These are phyloP conservation scores for Diachasma alloeum DNA, from an alignment of 1,140 invertebrate genomes.

Conservation along the genomic window DNA sequence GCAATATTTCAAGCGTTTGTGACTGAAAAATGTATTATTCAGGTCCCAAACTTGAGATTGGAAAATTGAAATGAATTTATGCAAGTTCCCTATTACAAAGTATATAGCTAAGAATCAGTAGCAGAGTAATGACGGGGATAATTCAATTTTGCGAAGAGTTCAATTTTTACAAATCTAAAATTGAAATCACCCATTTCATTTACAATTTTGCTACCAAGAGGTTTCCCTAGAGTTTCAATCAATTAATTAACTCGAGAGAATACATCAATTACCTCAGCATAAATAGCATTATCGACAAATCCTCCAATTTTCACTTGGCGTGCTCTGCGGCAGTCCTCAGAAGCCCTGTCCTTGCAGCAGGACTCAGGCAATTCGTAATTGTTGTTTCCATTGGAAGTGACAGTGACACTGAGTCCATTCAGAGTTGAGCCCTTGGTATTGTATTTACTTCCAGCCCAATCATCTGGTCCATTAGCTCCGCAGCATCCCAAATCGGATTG, in stretches of 20 bases:
- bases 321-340: slow-evolving; percentile 60
- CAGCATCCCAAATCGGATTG: slow-evolving; percentile 77
- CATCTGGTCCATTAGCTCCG: slow-evolving; percentile 73
- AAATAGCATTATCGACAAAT: slow-evolving; percentile 63
- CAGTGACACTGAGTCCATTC: slow-evolving; percentile 47
- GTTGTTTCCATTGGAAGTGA: slow-evolving; percentile 37
- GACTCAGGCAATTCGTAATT: slow-evolving; percentile 69
- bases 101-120: no score
- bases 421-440: slow-evolving; percentile 54
- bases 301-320: slow-evolving; percentile 64
- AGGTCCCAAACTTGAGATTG: no score
- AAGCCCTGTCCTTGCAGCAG: slow-evolving; percentile 67
- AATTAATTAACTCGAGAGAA: slow-evolving; percentile 14
- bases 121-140: no score
- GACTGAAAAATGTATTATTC: no score
- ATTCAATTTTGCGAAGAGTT: no score
- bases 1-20: no score
- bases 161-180: no score
- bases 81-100: no score
- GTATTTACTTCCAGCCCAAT: slow-evolving; percentile 75
- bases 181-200: no score
- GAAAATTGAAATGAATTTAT: no score
- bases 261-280: slow-evolving; percentile 61
- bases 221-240: no score
- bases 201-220: no score